Conservation (phyloP, 2,888 invertebrate genomes). For the Caenorhabditis doughertyi region DNA sequence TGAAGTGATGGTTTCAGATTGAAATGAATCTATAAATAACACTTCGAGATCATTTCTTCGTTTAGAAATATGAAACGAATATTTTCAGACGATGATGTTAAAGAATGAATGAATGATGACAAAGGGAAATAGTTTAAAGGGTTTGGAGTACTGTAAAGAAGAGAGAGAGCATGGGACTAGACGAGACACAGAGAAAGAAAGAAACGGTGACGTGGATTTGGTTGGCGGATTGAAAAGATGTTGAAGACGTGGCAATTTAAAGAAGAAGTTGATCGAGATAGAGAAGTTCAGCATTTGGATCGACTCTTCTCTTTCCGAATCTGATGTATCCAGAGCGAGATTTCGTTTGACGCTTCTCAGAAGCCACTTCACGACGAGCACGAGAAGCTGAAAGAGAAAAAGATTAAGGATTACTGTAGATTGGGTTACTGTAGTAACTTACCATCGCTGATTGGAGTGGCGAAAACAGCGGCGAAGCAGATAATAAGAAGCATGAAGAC, state of each 20-base stretch:
- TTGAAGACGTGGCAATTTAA: conserved; percentile 18
- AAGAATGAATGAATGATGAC: conserved; percentile 12
- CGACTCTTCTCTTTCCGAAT: conserved; percentile 66
- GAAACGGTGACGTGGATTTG: conserved; percentile 36
- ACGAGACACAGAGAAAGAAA: conserved; percentile 47
- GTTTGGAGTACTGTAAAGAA: conserved; percentile 2
- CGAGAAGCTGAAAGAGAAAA: conserved; percentile 31
- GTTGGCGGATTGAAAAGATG: background rate
- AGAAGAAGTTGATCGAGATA: conserved; percentile 67
- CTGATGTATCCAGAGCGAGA: conserved; percentile 64
- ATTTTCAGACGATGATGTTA: conserved; percentile 27
- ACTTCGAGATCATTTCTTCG: conserved; percentile 55
- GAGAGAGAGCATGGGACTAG: conserved; percentile 39
- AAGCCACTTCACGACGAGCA: conserved; percentile 38
- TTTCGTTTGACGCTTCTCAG: conserved; percentile 64
- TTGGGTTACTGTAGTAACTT: background rate
- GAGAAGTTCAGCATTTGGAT: conserved; percentile 68
- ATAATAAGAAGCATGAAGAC: conserved; percentile 46
- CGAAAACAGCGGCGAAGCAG: conserved; percentile 55
- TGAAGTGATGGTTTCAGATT: background rate
- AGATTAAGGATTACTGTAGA: background rate
- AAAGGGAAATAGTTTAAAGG: background rate
- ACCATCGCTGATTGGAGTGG: conserved; percentile 51
- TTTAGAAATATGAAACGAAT: conserved; percentile 57
- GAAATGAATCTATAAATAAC: background rate